Evolutionary conservation across 2,888 invertebrate genomes (phyloP).

Genomic region (Octonoba sinensis): DNA sequence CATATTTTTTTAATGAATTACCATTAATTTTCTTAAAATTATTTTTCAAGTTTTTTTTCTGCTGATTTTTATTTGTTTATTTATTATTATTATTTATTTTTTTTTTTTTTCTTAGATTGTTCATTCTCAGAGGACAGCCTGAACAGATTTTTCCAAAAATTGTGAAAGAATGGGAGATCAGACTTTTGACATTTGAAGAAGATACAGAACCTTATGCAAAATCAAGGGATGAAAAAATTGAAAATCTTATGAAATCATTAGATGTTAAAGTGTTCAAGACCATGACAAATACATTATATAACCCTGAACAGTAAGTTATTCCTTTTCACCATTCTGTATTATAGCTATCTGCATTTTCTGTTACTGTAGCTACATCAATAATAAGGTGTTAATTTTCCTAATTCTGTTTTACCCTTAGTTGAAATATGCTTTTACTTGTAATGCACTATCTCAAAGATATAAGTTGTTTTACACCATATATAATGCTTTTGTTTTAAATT

Average conservation of each 20-base stretch:
- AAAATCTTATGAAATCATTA: slow-evolving; percentile 82
- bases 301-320: slow-evolving; percentile 78
- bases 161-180: slow-evolving; percentile 84
- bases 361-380: too few species aligned
- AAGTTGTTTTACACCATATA: too few species aligned
- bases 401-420: too few species aligned
- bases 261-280: slow-evolving; percentile 81
- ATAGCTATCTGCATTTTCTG: neutral
- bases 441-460: too few species aligned
- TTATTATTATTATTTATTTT: slow-evolving; percentile 66
- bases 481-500: too few species aligned
- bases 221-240: slow-evolving; percentile 86
- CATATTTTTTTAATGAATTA: too few species aligned
- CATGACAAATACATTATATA: slow-evolving; percentile 86
- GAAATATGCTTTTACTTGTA: too few species aligned
- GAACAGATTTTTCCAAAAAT: slow-evolving; percentile 84
- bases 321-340: neutral
- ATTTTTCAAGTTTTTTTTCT: neutral
- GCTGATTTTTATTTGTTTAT: neutral
- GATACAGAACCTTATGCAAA: slow-evolving; percentile 91
- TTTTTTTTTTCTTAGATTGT: slow-evolving; percentile 75
- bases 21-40: too few species aligned
- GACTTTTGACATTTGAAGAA: slow-evolving; percentile 85
- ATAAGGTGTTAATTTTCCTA: too few species aligned
- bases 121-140: slow-evolving; percentile 89